Evolutionary conservation across 1,140 invertebrate species (phyloP).

Genomic region (Latrodectus geometricus): DNA sequence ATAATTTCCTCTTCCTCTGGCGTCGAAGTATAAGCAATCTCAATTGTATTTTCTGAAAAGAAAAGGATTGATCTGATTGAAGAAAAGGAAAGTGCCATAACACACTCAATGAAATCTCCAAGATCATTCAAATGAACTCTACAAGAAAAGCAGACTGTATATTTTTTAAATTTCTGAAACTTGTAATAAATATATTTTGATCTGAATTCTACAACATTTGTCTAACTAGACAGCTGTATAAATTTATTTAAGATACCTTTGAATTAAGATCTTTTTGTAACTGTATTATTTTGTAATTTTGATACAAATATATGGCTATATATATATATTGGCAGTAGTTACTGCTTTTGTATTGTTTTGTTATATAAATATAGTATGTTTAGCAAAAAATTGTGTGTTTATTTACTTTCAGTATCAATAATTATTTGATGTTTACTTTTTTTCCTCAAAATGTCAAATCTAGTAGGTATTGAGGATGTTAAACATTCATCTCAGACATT

Average conservation of each 20-base stretch:
- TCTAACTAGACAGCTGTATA: neutral
- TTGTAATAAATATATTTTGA: neutral
- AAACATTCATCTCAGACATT: too few relatives aligned
- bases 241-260: slow-evolving; percentile 5
- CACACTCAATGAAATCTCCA: slow-evolving; percentile 1
- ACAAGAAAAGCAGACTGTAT: neutral
- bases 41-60: slow-evolving; percentile 52
- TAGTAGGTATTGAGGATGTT: too few relatives aligned
- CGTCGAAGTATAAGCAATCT: slow-evolving; percentile 49
- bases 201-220: neutral
- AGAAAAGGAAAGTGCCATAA: slow-evolving; percentile 24
- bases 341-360: slow-evolving; percentile 33
- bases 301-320: slow-evolving; percentile 7
- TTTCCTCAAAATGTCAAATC: too few relatives aligned
- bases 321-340: slow-evolving; percentile 1
- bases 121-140: neutral
- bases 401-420: too few relatives aligned
- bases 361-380: slow-evolving; percentile 41
- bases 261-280: neutral
- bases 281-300: slow-evolving; percentile 30
- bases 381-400: neutral
- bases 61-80: too few relatives aligned
- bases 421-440: too few relatives aligned
- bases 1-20: slow-evolving; percentile 41
- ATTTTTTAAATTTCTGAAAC: neutral